These are phyloP conservation scores for Engraulis encrasicolus DNA, from an alignment of 2,113 vertebrate species.

Conservation along the genomic window DNA sequence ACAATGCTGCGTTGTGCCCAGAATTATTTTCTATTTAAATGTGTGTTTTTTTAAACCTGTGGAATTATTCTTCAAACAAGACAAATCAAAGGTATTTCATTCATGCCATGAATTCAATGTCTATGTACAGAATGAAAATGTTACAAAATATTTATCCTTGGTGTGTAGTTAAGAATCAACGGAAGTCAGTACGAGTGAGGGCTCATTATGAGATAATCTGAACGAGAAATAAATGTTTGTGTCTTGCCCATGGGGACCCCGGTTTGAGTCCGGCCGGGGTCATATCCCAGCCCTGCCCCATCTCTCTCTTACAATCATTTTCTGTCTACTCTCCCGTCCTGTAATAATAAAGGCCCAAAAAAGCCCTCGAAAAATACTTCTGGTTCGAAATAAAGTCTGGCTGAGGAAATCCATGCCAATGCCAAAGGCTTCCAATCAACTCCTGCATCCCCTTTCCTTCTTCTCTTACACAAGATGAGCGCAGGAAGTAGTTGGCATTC, in stretches of 20 bases:
- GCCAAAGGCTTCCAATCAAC: slow-evolving; percentile 8
- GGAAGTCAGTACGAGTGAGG: background rate
- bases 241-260: no score
- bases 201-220: background rate
- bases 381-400: background rate
- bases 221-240: background rate
- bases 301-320: no score
- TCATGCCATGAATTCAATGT: no score
- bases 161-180: no score
- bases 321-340: no score
- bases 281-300: no score
- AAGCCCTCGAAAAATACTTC: background rate
- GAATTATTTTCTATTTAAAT: slow-evolving; percentile 13
- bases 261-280: no score
- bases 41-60: background rate
- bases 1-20: background rate
- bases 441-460: background rate
- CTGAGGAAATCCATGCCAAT: slow-evolving; percentile 4
- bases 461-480: background rate
- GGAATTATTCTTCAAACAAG: background rate
- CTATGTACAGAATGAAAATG: no score
- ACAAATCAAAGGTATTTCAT: background rate
- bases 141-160: no score
- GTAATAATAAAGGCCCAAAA: no score
- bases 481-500: slow-evolving; percentile 2